Evolutionary conservation across 2,888 invertebrate species (phyloP).

Genomic region (Nebria salina): DNA sequence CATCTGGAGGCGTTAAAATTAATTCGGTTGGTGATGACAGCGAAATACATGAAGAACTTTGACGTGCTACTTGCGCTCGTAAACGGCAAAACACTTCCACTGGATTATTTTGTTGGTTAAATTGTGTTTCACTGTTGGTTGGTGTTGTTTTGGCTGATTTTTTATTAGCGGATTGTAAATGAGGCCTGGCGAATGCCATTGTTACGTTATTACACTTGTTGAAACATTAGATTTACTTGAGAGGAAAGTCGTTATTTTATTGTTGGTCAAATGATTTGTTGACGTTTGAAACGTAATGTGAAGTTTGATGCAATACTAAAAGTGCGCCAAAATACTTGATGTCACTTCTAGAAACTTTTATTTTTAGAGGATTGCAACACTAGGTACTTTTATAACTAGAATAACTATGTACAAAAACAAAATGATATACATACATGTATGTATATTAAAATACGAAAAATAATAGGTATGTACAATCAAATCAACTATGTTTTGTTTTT

Average conservation of each 20-base stretch:
- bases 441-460: too few relatives aligned
- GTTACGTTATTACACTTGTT: neutral
- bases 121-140: neutral
- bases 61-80: neutral
- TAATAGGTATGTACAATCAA: too few relatives aligned
- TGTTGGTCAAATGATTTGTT: neutral
- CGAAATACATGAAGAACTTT: neutral
- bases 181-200: neutral
- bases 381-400: neutral
- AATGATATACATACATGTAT: too few relatives aligned
- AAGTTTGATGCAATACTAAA: neutral
- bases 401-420: too few relatives aligned
- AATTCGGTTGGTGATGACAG: neutral
- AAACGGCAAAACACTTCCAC: slow-evolving; percentile 14
- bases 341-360: neutral
- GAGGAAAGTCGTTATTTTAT: neutral
- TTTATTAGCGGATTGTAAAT: neutral
- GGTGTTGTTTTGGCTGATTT: neutral
- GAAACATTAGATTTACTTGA: neutral
- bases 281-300: neutral
- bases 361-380: neutral
- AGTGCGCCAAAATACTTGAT: neutral
- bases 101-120: slow-evolving; percentile 2
- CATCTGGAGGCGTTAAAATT: neutral
- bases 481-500: too few relatives aligned